phyloP scores from a whole-genome alignment of 2,113 vertebrate genomes.

The Eulemur rufifrons region DNA sequence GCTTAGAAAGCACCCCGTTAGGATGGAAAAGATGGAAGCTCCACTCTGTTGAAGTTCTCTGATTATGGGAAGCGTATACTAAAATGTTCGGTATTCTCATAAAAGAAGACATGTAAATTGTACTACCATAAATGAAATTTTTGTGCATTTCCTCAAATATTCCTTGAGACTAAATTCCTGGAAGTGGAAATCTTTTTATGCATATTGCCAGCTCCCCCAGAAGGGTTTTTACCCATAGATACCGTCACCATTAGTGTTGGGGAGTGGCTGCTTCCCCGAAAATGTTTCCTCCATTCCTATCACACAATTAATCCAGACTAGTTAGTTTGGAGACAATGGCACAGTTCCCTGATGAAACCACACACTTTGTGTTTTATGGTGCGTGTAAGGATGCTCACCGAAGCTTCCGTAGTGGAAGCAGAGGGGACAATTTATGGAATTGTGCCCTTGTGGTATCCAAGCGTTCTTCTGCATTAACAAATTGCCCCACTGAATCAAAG shows the following conservation, averaged over 20 bases:
- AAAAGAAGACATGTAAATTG: not conserved
- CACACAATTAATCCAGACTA: not conserved
- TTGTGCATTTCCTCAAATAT: not conserved
- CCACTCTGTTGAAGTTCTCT: not conserved
- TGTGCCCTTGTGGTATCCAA: not conserved
- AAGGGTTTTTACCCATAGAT: accelerated
- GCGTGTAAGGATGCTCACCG: not conserved
- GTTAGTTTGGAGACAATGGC: not conserved
- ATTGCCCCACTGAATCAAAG: not conserved
- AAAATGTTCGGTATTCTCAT: not conserved
- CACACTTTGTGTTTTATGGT: not conserved
- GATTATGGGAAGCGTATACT: not conserved
- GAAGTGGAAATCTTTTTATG: not conserved
- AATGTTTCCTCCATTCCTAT: not conserved
- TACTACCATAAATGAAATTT: not conserved
- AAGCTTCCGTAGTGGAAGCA: not conserved
- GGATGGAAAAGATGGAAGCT: not conserved
- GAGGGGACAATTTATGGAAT: not conserved
- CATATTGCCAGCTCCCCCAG: not conserved
- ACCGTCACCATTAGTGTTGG: not conserved
- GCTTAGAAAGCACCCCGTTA: not conserved
- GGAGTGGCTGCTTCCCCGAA: not conserved
- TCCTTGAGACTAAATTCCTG: not conserved
- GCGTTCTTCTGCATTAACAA: not conserved
- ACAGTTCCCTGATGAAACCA: not conserved